Evolutionary conservation across 2,797 vertebrate species (phyloP).

Genomic region (Micromesistius poutassou): DNA sequence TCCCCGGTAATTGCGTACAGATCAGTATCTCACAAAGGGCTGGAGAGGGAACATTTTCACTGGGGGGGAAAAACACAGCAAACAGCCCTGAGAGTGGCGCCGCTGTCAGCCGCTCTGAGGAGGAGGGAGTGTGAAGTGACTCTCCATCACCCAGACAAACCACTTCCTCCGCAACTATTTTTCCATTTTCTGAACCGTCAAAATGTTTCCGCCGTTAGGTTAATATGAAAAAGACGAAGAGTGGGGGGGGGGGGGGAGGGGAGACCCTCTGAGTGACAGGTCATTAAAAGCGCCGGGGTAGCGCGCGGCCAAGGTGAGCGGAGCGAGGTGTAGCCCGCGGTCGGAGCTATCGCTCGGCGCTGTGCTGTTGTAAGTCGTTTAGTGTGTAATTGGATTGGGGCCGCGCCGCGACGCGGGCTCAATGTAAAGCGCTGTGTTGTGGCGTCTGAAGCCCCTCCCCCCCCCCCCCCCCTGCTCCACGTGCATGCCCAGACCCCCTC

Average conservation of each 20-base stretch:
- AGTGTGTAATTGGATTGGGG: not conserved
- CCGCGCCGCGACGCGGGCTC: not conserved
- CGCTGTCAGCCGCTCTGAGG: constrained; percentile 43
- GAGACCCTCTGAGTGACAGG: constrained; percentile 24
- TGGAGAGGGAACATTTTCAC: not conserved
- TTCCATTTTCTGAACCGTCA: constrained; percentile 53
- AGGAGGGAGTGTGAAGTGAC: constrained; percentile 55
- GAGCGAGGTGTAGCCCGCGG: not conserved
- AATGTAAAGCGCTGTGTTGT: not conserved
- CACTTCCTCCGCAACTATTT: constrained; percentile 37
- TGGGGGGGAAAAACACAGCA: constrained; percentile 53
- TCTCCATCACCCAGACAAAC: constrained; percentile 55
- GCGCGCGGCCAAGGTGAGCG: constrained; percentile 15
- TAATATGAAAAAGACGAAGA: constrained; percentile 47
- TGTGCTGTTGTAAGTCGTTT: not conserved
- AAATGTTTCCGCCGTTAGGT: constrained; percentile 32
- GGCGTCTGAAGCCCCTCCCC: not conserved
- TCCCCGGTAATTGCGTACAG: not conserved
- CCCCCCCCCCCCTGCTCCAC: too few relatives aligned
- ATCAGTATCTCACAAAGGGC: not conserved
- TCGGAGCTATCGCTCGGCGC: too few relatives aligned
- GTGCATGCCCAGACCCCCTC: too few relatives aligned
- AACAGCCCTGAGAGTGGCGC: constrained; percentile 56
- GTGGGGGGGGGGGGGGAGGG: too few relatives aligned
- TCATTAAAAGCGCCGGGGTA: constrained; percentile 37